Evolutionary conservation across 2,888 invertebrate genomes (phyloP).

Genomic region (Gisinianus flammeolus): DNA sequence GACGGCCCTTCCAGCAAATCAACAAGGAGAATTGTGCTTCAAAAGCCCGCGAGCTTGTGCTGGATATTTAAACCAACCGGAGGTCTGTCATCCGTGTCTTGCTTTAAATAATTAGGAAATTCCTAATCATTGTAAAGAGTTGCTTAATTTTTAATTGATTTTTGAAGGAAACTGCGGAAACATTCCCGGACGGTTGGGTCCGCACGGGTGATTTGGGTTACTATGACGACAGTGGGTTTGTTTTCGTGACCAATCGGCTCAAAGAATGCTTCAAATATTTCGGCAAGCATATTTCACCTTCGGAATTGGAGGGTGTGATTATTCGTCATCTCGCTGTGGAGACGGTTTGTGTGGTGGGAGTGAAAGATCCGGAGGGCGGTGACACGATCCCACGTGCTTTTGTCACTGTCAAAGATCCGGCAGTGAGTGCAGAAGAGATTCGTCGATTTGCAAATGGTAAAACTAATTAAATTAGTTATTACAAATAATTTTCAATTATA

Average conservation of each 20-base stretch:
- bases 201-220: neutral
- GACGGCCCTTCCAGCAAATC: neutral
- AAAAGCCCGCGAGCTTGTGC: neutral
- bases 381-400: neutral
- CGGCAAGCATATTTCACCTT: neutral
- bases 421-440: neutral
- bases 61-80: neutral
- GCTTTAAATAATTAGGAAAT: neutral
- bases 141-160: neutral
- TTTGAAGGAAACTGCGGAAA: neutral
- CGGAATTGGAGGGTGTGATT: neutral
- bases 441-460: neutral
- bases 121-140: neutral
- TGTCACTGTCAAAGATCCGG: neutral
- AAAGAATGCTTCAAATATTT: constrained; percentile 8
- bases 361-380: neutral
- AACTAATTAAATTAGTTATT: no score
- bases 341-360: neutral
- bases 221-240: neutral
- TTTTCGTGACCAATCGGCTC: neutral
- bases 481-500: no score
- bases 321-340: neutral
- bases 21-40: neutral
- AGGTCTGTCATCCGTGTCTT: neutral
- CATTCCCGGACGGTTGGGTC: neutral